Evolutionary conservation across 2,888 invertebrate species (phyloP), one percentile per base, ranked within the genome.

Genomic region (Falcaria lacertinaria): DNA sequence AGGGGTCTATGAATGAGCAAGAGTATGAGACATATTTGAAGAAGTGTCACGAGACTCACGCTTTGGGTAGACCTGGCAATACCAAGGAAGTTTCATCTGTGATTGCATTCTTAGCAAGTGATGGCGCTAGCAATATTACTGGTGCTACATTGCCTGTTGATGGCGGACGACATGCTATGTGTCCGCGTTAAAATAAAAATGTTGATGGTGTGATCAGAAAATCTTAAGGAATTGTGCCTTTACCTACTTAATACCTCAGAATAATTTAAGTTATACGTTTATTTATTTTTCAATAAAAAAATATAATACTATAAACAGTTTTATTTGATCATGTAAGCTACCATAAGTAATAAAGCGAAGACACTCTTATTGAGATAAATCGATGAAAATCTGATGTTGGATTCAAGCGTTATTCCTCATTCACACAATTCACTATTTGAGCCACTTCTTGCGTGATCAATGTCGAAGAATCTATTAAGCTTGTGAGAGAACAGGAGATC

Each of bases 71-170:
- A 52, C 91, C 95, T 5, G 98, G 97, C 8, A 88, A 92, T 42
- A 91, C 92, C 0, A 91, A 92, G 15, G 98, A 98, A 86, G 96
- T 97, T 11, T 96, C 98, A 0, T 91, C 92, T 48, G 92, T 95
- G 0, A 97, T 99, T 54, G 92, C 93, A 34, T 99, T 97, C 80
- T 90, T 99, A 48, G 97, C 98, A 1, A 94, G 96, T 52, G 94
- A 95, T 47, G 91, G 92, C 53, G 92, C 95, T 2, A 94, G 94
- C 56, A 96, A 95, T 71, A 94, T 96, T 16, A 97, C 97, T 22
- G 97, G 96, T 4, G 94, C 91, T 33, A 92, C 92, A 15, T 61
- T 97, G 15, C 93, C 95, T 4, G 94, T 97, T 3, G 97, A 98
- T 84, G 97, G 97, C 7, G 97, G 97, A 2, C 88, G 96, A 45